Percentiles rank a stretch among this genome's conserved stretches.
Conservation (phyloP, 2,888 invertebrate species). For the Rhagophthalmus giganteus region DNA sequence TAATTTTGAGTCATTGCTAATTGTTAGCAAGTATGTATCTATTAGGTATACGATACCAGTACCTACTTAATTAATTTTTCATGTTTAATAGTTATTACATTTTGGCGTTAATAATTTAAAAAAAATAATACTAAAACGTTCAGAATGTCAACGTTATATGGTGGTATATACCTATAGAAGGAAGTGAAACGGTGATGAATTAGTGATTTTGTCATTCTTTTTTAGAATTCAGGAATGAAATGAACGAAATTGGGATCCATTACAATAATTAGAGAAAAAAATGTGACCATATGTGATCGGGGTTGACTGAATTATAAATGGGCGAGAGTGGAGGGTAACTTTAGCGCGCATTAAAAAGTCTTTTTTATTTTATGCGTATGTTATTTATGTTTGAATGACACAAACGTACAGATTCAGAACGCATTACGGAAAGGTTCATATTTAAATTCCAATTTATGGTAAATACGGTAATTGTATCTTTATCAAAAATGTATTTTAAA, state of each 20-base stretch:
- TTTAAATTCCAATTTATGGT: background rate
- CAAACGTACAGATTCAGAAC: conserved; percentile 9
- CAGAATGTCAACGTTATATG: conserved; percentile 12
- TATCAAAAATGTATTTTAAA: no score
- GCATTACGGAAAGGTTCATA: conserved; percentile 6
- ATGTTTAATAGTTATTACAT: no score
- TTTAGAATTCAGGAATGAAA: conserved; percentile 49
- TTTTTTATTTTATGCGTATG: conserved; percentile 35
- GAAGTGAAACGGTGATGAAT: conserved; percentile 34
- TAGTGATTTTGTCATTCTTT: conserved; percentile 49
- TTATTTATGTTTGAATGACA: conserved; percentile 29
- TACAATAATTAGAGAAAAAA: conserved; percentile 51
- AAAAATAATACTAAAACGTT: no score
- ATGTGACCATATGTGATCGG: conserved; percentile 50
- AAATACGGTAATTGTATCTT: conserved; percentile 1
- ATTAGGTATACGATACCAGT: no score
- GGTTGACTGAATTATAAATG: conserved; percentile 52
- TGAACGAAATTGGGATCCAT: conserved; percentile 51
- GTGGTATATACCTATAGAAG: conserved; percentile 13
- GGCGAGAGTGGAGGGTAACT: conserved; percentile 45
- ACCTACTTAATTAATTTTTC: no score
- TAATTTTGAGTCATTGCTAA: no score
- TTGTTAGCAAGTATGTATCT: no score
- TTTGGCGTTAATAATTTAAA: no score
- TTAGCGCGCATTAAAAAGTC: conserved; percentile 43